phyloP scores from a whole-genome alignment of 2,797 vertebrate genomes.

The Tenualosa ilisha region DNA sequence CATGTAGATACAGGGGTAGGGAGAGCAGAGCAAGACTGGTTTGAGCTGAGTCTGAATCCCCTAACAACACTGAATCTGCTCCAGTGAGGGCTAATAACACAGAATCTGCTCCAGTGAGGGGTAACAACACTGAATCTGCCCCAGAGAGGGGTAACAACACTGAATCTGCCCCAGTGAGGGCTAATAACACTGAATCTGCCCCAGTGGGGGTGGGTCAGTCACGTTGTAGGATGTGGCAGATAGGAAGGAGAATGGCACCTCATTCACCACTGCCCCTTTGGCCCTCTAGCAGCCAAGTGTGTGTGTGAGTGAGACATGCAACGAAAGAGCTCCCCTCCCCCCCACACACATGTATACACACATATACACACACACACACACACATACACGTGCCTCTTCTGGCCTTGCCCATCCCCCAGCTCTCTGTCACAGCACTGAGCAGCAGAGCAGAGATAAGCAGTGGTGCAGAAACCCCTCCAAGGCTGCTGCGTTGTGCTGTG shows the following conservation, averaged over 20 bases:
- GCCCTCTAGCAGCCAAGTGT: neutral
- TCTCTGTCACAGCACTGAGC: neutral
- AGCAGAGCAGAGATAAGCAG: neutral
- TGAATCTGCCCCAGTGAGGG: neutral
- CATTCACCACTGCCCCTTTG: neutral
- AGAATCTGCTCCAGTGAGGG: neutral
- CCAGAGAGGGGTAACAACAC: no score
- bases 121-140: no score
- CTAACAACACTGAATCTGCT: no score
- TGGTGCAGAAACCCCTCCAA: slow-evolving; percentile 10
- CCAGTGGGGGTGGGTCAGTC: neutral
- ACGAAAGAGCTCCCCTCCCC: slow-evolving; percentile 3
- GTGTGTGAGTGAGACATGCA: neutral
- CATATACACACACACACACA: no score
- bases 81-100: no score
- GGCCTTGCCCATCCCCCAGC: neutral
- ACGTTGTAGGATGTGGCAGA: neutral
- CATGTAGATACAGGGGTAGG: neutral
- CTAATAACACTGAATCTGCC: neutral
- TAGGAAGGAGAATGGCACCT: neutral
- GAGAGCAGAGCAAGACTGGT: neutral
- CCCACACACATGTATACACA: neutral
- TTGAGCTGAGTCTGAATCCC: neutral
- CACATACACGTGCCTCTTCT: neutral
- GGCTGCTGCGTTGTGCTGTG: neutral